Conservation (phyloP, 2,888 invertebrate species). For the Drosophila aldrichi region DNA sequence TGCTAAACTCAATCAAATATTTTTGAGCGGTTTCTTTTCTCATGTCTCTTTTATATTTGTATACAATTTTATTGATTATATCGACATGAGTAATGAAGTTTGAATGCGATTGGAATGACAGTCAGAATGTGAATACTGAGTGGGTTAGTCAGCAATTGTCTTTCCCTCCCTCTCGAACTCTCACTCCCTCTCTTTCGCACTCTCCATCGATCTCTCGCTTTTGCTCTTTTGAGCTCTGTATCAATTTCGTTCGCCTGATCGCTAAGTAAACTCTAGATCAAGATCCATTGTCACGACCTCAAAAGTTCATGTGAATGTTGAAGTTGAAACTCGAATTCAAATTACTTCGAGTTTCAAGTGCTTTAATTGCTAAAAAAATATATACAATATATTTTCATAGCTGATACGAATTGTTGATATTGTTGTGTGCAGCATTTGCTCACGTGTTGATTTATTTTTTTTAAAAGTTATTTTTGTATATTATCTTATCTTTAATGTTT, state of each 20-base stretch:
- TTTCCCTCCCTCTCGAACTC: neutral
- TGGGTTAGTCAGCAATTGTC: constrained; percentile 50
- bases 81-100: constrained; percentile 65
- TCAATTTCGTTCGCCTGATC: constrained; percentile 46
- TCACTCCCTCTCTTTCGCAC: neutral
- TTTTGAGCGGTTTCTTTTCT: constrained; percentile 4
- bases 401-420: constrained; percentile 18
- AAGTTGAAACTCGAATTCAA: constrained; percentile 4
- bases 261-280: constrained; percentile 35
- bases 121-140: constrained; percentile 59
- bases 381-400: constrained; percentile 5
- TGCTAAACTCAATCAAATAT: constrained; percentile 48
- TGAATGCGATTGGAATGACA: constrained; percentile 63
- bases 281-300: constrained; percentile 75
- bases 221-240: constrained; percentile 21
- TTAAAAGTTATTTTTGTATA: neutral
- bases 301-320: constrained; percentile 59
- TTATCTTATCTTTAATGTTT: constrained; percentile 39
- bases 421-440: constrained; percentile 23
- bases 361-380: constrained; percentile 17
- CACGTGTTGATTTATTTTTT: neutral
- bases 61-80: constrained; percentile 68
- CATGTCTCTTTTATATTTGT: constrained; percentile 17
- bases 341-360: constrained; percentile 19
- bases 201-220: neutral